Percentiles rank a stretch among this genome's conserved stretches.
Evolutionary conservation across 2,797 vertebrate species (phyloP).

Genomic region (Leptatherina wallacei): DNA sequence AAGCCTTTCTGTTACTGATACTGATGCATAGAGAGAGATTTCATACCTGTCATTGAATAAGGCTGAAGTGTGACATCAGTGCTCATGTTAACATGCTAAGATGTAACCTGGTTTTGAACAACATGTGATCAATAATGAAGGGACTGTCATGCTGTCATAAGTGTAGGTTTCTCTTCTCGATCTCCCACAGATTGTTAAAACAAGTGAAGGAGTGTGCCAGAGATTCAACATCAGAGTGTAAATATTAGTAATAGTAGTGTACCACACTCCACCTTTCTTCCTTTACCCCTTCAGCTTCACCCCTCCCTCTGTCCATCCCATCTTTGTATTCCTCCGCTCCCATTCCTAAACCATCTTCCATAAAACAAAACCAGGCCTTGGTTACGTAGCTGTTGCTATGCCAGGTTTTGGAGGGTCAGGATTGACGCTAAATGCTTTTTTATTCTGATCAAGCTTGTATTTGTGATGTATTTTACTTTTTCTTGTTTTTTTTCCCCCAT

Average conservation of each 20-base stretch:
- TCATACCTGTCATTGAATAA: neutral
- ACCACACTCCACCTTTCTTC: constrained; percentile 23
- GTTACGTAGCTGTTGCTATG: constrained; percentile 74
- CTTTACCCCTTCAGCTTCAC: constrained; percentile 34
- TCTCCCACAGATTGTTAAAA: neutral
- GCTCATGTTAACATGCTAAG: neutral
- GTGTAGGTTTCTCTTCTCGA: neutral
- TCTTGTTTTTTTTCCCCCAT: neutral
- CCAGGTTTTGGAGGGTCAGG: constrained; percentile 31
- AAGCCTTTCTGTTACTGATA: too few relatives aligned
- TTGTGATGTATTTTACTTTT: constrained; percentile 20
- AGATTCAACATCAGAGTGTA: neutral
- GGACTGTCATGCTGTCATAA: neutral
- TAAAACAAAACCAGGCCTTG: constrained; percentile 53
- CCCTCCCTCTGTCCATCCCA: constrained; percentile 43
- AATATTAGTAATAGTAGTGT: neutral
- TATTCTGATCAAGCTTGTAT: constrained; percentile 40
- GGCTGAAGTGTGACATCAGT: neutral
- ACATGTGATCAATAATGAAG: neutral
- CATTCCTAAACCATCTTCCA: constrained; percentile 41
- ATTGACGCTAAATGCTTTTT: constrained; percentile 33
- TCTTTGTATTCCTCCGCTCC: constrained; percentile 57
- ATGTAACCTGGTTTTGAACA: neutral
- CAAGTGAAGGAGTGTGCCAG: neutral
- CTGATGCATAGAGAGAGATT: neutral